These are phyloP conservation scores for Pseudonaja textilis DNA, from an alignment of 2,113 vertebrate genomes.

Conservation along the genomic window DNA sequence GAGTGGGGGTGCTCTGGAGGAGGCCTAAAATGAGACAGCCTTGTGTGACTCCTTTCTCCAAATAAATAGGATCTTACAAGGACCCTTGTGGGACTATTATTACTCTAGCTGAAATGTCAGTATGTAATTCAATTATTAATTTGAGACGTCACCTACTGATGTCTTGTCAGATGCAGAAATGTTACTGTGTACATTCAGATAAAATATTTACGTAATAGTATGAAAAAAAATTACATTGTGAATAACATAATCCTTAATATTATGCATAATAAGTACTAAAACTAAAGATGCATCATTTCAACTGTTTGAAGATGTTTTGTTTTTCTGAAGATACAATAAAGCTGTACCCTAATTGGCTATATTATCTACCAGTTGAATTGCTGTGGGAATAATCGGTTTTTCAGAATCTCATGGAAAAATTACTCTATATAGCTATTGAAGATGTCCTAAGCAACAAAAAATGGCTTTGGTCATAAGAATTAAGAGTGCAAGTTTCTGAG, in stretches of 20 bases:
- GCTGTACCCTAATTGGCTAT: background rate
- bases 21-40: background rate
- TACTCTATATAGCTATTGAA: background rate
- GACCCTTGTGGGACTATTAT: background rate
- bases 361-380: background rate
- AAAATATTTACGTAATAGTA: background rate
- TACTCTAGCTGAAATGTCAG: background rate
- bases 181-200: background rate
- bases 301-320: background rate
- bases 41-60: background rate
- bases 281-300: background rate
- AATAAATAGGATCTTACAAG: background rate
- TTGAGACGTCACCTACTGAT: background rate
- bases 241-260: background rate
- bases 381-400: background rate
- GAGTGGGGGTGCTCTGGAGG: background rate
- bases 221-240: background rate
- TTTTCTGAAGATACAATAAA: background rate
- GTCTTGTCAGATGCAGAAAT: background rate
- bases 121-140: background rate
- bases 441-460: background rate
- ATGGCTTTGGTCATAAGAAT: background rate
- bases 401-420: background rate
- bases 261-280: background rate
- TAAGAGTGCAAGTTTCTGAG: background rate